Evolutionary conservation across 2,888 invertebrate genomes (phyloP), one percentile per base, ranked within the genome.

Genomic region (Megaustenia siamemsis): DNA sequence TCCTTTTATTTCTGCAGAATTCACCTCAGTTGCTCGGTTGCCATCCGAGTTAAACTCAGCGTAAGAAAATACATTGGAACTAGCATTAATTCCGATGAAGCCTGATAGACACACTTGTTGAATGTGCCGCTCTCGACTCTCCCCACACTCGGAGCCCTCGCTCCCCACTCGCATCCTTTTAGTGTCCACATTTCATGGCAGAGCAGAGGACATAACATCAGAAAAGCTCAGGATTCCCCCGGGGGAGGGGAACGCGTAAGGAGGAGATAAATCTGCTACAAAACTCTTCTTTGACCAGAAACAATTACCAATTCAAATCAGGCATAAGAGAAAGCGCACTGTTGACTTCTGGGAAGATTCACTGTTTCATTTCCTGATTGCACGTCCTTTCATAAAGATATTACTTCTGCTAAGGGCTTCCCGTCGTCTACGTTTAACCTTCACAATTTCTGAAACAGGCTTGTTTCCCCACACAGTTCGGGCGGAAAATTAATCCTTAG

Each of bases 41-140:
- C 66, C 66, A 32, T 32, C 32, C 8, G 63, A 63, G 78, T 78
- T 78, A 63, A 78, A 60, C 32, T 43, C 63, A 18, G 60, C n/a
- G 45, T 45, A 66, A 45, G 79, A 63, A 79, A 79, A 45, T 49
- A 45, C 66, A 66, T 49, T 28, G 3, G 21, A 53, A 12, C 43
- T n/a, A 2, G 15, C 66, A 81, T 81, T 71, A 81, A 81, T 69
- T 68, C 71, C 38, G 32, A 45, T 69, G 8, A 81, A 79, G n/a
- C 66, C 5, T 45, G 79, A 66, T 45, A 66, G 79, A 69, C 80
- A 81, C 80, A 81, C 80, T 81, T 81, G 80, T 81, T 81, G 80
- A 81, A 81, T 66, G 66, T 8, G 35, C 79, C 21, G 45, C 66
- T 66, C 79, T 79, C 66, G 66, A 43, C 18, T 79, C 45, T 32